phyloP scores from a whole-genome alignment of 2,113 vertebrate species.

The Globicephala melas region DNA sequence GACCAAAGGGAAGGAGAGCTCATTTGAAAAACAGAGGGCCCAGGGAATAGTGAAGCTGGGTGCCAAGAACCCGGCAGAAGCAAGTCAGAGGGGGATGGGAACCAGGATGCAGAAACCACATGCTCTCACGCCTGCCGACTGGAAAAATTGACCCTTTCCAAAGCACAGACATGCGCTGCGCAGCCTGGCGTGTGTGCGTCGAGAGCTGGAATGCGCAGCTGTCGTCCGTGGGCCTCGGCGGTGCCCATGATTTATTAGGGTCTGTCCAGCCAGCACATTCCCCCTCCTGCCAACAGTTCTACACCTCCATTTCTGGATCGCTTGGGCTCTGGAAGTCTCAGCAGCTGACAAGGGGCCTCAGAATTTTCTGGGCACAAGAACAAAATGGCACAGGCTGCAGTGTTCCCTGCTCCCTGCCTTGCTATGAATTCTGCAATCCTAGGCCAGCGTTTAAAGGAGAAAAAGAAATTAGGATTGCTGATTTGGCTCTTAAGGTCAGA shows the following conservation, averaged over 20 bases:
- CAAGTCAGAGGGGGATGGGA: neutral
- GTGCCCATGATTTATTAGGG: neutral
- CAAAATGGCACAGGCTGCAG: neutral
- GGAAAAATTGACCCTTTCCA: neutral
- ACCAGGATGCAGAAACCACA: neutral
- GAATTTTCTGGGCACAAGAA: conserved; percentile 49
- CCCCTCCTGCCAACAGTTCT: neutral
- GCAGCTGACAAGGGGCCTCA: conserved; percentile 48
- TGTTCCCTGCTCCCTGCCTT: neutral
- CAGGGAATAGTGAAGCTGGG: neutral
- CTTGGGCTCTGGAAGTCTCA: conserved; percentile 36
- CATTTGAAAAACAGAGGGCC: conserved; percentile 32
- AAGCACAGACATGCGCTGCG: neutral
- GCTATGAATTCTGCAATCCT: conserved; percentile 2
- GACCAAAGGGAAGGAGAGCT: neutral
- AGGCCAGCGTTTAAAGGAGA: conserved; percentile 8
- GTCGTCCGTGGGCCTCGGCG: neutral
- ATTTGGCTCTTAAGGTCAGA: neutral
- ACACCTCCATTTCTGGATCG: conserved; percentile 25
- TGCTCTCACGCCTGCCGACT: neutral
- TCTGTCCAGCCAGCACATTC: conserved; percentile 19
- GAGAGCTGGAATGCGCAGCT: neutral
- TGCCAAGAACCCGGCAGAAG: conserved; percentile 38
- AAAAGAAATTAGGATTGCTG: neutral
- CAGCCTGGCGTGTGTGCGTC: neutral